phyloP scores from a whole-genome alignment of 2,888 invertebrate species.

The Spisula solida region DNA sequence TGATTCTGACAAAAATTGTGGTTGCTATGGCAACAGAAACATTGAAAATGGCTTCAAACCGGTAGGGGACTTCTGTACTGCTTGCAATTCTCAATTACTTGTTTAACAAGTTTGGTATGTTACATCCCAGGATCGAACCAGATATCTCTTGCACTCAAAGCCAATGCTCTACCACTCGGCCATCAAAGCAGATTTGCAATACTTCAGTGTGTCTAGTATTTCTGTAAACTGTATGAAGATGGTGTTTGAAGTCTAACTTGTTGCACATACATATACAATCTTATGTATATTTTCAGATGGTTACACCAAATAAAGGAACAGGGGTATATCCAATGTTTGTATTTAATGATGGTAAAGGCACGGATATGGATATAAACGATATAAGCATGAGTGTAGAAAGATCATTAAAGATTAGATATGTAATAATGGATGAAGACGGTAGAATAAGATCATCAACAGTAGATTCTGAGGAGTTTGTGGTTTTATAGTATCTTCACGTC shows the following conservation, averaged over 20 bases:
- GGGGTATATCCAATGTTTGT: slow-evolving; percentile 95
- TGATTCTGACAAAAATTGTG: too few species aligned
- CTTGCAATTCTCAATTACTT: too few species aligned
- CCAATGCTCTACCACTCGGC: background rate
- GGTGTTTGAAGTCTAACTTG: too few species aligned
- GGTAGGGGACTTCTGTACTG: too few species aligned
- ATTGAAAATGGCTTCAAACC: too few species aligned
- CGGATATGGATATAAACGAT: slow-evolving; percentile 72
- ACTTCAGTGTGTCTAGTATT: too few species aligned
- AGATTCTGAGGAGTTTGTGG: slow-evolving; percentile 84
- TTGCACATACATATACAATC: too few species aligned
- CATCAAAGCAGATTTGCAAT: background rate
- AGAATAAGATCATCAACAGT: slow-evolving; percentile 74
- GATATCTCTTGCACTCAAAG: background rate
- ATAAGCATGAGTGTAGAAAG: slow-evolving; percentile 73
- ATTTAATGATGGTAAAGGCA: slow-evolving; percentile 91
- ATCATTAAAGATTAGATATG: slow-evolving; percentile 76
- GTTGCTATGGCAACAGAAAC: too few species aligned
- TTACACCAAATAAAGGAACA: slow-evolving; percentile 88
- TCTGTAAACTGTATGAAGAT: too few species aligned
- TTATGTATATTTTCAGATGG: slow-evolving; percentile 87
- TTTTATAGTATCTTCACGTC: slow-evolving; percentile 72
- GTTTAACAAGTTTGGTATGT: background rate
- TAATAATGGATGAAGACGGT: slow-evolving; percentile 74
- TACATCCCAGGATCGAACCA: background rate